phyloP scores from a whole-genome alignment of 2,113 vertebrate species.

The Pterocles gutturalis region DNA sequence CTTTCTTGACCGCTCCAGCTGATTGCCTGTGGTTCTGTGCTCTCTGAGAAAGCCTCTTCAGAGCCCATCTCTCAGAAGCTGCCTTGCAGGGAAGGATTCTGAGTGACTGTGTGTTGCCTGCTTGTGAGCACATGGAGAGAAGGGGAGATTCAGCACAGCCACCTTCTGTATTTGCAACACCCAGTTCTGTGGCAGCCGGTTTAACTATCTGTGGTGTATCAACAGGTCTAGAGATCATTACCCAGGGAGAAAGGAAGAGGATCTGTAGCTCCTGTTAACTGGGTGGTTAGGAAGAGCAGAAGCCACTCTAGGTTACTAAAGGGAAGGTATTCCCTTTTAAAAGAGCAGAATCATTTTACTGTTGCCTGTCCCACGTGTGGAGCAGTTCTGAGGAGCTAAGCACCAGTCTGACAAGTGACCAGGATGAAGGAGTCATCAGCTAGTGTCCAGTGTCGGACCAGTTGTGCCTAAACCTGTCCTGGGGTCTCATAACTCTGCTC shows the following conservation, averaged over 20 bases:
- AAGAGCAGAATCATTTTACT: background rate
- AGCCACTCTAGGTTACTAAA: background rate
- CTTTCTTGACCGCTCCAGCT: background rate
- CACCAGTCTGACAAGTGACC: fast-evolving
- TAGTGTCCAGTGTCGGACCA: background rate
- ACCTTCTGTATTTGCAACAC: background rate
- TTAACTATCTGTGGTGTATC: background rate
- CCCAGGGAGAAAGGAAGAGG: background rate
- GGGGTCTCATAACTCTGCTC: background rate
- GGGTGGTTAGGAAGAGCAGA: background rate
- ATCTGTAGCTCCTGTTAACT: background rate
- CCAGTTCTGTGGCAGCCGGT: background rate
- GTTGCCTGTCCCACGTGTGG: background rate
- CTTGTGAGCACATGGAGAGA: background rate
- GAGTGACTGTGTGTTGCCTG: background rate
- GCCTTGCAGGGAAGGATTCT: background rate
- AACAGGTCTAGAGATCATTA: background rate
- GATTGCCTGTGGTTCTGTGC: background rate
- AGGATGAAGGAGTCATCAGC: background rate
- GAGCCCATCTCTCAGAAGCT: background rate
- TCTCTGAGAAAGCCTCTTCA: background rate
- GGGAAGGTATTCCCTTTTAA: background rate
- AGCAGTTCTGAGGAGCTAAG: background rate
- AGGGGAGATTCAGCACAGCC: background rate
- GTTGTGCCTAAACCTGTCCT: background rate